A percentile compares a stretch with the other conserved stretches of the same genome.
These are phyloP conservation scores for Eulacestoma nigropectus DNA, from an alignment of 2,113 vertebrate genomes.

Conservation along the genomic window DNA sequence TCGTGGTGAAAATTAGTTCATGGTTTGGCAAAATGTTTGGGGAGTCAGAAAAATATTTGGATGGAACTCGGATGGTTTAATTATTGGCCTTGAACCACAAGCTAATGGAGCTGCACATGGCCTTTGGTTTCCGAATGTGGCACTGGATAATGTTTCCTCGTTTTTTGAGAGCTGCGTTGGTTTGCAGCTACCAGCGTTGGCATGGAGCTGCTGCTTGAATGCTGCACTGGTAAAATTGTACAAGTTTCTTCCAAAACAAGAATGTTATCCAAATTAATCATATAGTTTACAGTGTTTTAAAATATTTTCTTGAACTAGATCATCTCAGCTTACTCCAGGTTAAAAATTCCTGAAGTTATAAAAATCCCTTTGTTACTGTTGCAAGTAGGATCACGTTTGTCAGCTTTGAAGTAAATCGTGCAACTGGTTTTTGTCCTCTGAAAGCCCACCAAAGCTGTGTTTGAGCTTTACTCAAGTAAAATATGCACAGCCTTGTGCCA, in stretches of 20 bases:
- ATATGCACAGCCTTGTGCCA: background rate
- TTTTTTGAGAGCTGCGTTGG: background rate
- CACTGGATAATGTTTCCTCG: constrained; percentile 1
- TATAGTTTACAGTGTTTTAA: background rate
- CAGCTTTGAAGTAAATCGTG: background rate
- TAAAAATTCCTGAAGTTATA: background rate
- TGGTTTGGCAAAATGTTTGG: constrained; percentile 54
- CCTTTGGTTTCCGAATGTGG: constrained; percentile 21
- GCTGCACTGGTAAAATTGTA: background rate
- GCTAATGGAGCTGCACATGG: constrained; percentile 17
- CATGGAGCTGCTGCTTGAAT: background rate
- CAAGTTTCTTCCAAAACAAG: background rate
- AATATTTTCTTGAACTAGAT: background rate
- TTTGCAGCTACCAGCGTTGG: background rate
- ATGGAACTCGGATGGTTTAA: constrained; percentile 27
- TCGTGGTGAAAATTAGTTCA: constrained; percentile 53
- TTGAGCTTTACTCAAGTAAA: background rate
- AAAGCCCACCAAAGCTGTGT: constrained; percentile 5
- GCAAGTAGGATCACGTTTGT: background rate
- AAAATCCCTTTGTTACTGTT: background rate
- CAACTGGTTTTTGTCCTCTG: background rate
- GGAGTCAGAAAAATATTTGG: constrained; percentile 36
- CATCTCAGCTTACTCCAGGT: background rate
- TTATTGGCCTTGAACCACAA: constrained; percentile 45
- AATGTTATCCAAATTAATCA: background rate